Evolutionary conservation across 2,888 invertebrate genomes (phyloP), one percentile per base, ranked within the genome.

Genomic region (Eupithecia tripunctaria): DNA sequence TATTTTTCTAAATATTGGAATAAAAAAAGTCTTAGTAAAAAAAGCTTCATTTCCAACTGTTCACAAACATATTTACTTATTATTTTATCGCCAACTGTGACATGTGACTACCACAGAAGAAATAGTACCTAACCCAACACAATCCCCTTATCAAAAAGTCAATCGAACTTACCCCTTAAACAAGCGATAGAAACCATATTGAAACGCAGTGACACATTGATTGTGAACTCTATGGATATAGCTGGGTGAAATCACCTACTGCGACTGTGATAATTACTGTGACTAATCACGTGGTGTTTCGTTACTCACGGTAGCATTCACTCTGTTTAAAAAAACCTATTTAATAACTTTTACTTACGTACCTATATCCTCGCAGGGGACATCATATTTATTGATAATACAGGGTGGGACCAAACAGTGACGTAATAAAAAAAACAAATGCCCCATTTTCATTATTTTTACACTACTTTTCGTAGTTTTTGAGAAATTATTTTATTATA

Each of bases 111-210:
- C n/a, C n/a, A n/a, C n/a, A 1, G 18, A 21, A 63, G 6, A 43
- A 43, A 18, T 43, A 18, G 43, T 25, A 36, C 10, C 29, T 43
- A 41, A 65, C 59, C 63, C 59, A 64, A 84, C 81, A 83, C 76
- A 73, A 81, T 76, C 64, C 65, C 67, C 67, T 60, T 66, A 74
- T 70, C 70, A 64, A 41, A 67, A 64, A 71, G 60, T 64, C 72
- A 72, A 72, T 72, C 68, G 56, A 56, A 70, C 38, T 27, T 60
- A 68, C 71, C 74, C 71, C 68, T n/a, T 38, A 68, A 73, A n/a
- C 38, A 71, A 56, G 63, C 62, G 32, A 66, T 68, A 63, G 32
- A 47, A 32, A 29, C 29, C 32, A 32, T 36, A 36, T 62, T 62
- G 32, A 62, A 65, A 63, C 43, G 68, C 70, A 67, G 70, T 72